A percentile compares a stretch with the other conserved stretches of the same genome.
phyloP scores from a whole-genome alignment of 2,113 vertebrate species.

The Cisticola juncidis region DNA sequence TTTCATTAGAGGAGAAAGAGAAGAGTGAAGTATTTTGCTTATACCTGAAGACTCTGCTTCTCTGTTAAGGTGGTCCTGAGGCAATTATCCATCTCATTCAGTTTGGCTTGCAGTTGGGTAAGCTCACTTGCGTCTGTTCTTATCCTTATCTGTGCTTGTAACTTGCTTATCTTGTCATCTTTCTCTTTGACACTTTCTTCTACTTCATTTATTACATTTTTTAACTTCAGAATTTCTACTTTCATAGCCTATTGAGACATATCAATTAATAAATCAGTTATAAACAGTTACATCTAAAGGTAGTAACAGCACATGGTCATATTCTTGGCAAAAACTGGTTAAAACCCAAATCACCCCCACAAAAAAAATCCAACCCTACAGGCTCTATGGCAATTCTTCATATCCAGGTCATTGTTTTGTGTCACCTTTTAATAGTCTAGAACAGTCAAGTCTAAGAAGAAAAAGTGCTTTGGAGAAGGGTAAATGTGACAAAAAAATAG shows the following conservation, averaged over 20 bases:
- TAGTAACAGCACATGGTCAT: not conserved
- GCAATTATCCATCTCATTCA: conserved; percentile 69
- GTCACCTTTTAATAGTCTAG: not conserved
- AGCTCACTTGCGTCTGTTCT: conserved; percentile 56
- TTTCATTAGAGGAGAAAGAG: not conserved
- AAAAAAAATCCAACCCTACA: not conserved
- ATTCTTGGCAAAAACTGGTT: not conserved
- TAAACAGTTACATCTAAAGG: not conserved
- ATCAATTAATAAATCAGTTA: not conserved
- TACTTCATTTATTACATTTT: conserved; percentile 60
- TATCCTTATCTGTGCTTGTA: conserved; percentile 61
- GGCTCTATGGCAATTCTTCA: not conserved
- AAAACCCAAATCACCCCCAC: not conserved
- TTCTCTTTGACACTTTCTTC: conserved; percentile 58
- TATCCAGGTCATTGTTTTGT: not conserved
- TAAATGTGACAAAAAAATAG: not conserved
- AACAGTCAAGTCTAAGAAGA: not conserved
- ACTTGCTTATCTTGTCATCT: conserved; percentile 61
- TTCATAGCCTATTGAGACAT: conserved; percentile 59
- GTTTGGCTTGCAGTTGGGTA: conserved; percentile 57
- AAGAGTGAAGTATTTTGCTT: not conserved
- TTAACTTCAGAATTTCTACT: conserved; percentile 61
- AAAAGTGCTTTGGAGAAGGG: not conserved
- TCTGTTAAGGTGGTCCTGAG: conserved; percentile 61
- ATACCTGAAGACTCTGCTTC: conserved; percentile 70